phyloP scores from a whole-genome alignment of 2,113 vertebrate species.

The Empidonax alnorum region DNA sequence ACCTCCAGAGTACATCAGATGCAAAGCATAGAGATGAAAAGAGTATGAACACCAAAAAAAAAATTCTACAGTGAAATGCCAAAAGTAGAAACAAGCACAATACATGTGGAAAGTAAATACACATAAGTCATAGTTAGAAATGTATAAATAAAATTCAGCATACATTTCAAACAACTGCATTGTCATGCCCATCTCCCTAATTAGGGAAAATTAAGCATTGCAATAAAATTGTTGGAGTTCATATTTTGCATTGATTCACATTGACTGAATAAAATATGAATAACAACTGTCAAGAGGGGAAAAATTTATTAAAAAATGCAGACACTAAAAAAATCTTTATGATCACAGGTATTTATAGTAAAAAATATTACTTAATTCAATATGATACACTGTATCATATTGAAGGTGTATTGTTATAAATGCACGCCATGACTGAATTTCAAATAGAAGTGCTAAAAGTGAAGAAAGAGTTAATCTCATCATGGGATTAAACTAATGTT shows the following conservation, averaged over 20 bases:
- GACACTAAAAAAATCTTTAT: not conserved
- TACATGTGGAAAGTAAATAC: not conserved
- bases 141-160: not conserved
- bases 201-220: not conserved
- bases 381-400: not conserved
- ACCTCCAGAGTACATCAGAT: not conserved
- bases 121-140: not conserved
- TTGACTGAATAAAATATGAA: not conserved
- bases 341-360: not conserved
- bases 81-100: not conserved
- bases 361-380: not conserved
- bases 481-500: not conserved
- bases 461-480: not conserved
- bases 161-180: not conserved
- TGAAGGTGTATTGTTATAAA: not conserved
- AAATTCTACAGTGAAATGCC: not conserved
- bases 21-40: not conserved
- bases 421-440: not conserved
- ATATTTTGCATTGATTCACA: not conserved
- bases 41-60: accelerated
- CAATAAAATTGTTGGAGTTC: not conserved
- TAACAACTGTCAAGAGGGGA: not conserved
- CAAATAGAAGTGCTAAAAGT: not conserved
- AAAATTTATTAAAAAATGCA: accelerated
- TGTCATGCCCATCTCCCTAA: not conserved